Evolutionary conservation across 2,888 invertebrate genomes (phyloP).

Genomic region (Cephus pygmeus): DNA sequence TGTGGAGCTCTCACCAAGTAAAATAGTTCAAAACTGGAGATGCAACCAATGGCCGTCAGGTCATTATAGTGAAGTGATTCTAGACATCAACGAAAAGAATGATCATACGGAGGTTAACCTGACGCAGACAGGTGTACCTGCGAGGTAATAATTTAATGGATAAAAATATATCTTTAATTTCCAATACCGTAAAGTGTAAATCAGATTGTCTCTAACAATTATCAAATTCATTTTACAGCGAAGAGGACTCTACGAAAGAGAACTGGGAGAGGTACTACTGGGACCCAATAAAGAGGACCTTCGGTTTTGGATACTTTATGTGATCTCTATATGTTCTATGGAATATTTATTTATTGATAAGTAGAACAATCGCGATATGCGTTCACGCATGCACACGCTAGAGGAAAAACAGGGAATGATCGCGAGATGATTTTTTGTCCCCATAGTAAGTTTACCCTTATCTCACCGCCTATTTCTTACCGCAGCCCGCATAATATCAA

Average conservation of each 20-base stretch:
- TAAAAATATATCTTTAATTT: neutral
- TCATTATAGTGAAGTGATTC: constrained; percentile 89
- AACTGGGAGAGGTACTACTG: constrained; percentile 97
- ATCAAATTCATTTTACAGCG: constrained; percentile 63
- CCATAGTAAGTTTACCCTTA: neutral
- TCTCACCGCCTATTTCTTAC: neutral
- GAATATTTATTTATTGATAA: constrained; percentile 55
- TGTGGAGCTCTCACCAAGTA: constrained; percentile 82
- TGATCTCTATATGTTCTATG: constrained; percentile 47
- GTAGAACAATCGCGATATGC: constrained; percentile 41
- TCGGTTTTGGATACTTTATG: constrained; percentile 85
- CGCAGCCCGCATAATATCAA: neutral
- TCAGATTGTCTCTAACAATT: neutral
- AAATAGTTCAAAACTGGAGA: constrained; percentile 92
- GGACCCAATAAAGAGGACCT: constrained; percentile 91
- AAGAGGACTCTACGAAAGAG: constrained; percentile 80
- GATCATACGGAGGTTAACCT: constrained; percentile 88
- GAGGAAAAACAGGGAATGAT: neutral
- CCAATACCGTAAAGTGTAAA: neutral
- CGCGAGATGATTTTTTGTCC: neutral
- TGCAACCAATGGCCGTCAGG: constrained; percentile 94
- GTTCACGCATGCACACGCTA: constrained; percentile 5
- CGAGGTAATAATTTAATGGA: constrained; percentile 64
- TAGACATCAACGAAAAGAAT: constrained; percentile 87
- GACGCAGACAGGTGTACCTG: constrained; percentile 87